Conservation (phyloP, 2,113 vertebrate genomes). For the Centropristis striata region DNA sequence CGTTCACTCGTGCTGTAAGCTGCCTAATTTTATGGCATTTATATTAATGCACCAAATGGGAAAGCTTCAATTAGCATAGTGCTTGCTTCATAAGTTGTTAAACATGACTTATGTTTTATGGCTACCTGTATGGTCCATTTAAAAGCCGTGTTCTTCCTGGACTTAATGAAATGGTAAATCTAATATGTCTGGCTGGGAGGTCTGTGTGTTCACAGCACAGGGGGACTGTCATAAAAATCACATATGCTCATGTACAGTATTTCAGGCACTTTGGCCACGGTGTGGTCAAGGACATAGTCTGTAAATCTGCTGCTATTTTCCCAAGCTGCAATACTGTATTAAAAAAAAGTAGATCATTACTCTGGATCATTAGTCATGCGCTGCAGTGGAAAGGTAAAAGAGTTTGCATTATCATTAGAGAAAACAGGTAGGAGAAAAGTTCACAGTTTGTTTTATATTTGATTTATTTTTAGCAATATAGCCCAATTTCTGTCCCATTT, state of each 20-base stretch:
- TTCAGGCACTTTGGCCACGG: slow-evolving; percentile 19
- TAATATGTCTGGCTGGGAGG: slow-evolving; percentile 42
- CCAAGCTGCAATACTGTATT: slow-evolving; percentile 18
- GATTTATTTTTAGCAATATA: neutral
- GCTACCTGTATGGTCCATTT: slow-evolving; percentile 59
- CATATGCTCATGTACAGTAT: slow-evolving; percentile 20
- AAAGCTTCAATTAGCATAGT: slow-evolving; percentile 65
- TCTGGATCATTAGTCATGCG: neutral
- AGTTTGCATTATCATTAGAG: neutral
- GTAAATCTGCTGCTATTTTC: neutral
- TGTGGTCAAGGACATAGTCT: slow-evolving; percentile 43
- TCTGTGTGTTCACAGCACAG: slow-evolving; percentile 36
- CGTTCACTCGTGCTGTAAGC: slow-evolving; percentile 40
- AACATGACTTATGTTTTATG: slow-evolving; percentile 68
- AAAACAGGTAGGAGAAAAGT: neutral
- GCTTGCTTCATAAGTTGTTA: slow-evolving; percentile 65
- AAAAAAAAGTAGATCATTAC: neutral
- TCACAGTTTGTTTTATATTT: neutral
- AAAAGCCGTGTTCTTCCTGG: slow-evolving; percentile 42
- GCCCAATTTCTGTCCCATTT: neutral
- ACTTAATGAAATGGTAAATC: slow-evolving; percentile 75
- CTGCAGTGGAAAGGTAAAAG: neutral
- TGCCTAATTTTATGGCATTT: slow-evolving; percentile 58
- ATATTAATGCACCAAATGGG: slow-evolving; percentile 57
- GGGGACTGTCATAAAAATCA: slow-evolving; percentile 49